Evolutionary conservation across 2,888 invertebrate species (phyloP), one percentile per base, ranked within the genome.

Genomic region (Drosophila siamana): DNA sequence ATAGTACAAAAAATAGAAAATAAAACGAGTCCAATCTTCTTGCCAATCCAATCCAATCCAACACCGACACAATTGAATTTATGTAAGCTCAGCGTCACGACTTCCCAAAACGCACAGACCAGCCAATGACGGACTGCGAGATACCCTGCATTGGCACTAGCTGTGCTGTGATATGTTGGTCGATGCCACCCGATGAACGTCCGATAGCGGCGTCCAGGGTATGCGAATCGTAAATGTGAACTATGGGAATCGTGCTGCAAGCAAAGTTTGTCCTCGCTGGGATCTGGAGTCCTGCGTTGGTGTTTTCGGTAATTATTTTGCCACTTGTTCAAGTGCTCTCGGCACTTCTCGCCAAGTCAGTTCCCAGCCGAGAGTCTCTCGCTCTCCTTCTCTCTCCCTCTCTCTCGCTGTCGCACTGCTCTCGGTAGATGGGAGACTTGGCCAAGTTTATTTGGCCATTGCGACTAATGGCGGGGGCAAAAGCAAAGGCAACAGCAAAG

Each of bases 231-330:
- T 15, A 60, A 55, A 59, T 41, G 48, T 36, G 28, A 54, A 38
- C 57, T 44, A 40, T 67, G 70, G 40, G 40, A 38, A 22, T 38
- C 13, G 30, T 11, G 51, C 28, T 36, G 47, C 40, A 57, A 57
- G 63, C 28, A 44, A 59, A 71, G 46, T 67, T 67, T 46, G 44
- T 40, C 28, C 38, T 33, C 26, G 9, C 38, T 43, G 36, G 26
- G 15, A 51, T 30, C 47, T 47, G 40, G 15, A 55, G 40, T 50
- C 41, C 59, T 13, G 40, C 44, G 63, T 59, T 75, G 68, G 63
- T 64, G 52, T 66, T 69, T 77, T 83, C 50, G 80, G 83, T 86
- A 82, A 83, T 82, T 82, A 82, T 86, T 81, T 86, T 83, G 65
- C 74, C 74, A 86, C 71, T 77, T 79, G 74, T 69, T 78, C 82